A percentile compares a stretch with the other conserved stretches of the same genome.
phyloP scores from a whole-genome alignment of 92 coral and sea anemone genomes.

The Paragorgia papillata region DNA sequence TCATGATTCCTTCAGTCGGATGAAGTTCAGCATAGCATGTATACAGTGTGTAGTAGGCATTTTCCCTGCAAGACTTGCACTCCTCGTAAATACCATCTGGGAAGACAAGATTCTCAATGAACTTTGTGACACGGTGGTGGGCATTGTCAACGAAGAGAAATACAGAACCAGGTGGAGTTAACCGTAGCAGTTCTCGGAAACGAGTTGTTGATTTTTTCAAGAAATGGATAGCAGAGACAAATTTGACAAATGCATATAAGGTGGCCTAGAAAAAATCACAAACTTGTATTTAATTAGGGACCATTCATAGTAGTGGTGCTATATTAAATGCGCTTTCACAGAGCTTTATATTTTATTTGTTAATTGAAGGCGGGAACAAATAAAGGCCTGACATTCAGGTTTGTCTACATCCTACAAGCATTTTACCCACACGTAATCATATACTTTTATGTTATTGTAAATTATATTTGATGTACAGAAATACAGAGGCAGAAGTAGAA shows the following conservation, averaged over 20 bases:
- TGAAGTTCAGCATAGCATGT: slow-evolving; percentile 98
- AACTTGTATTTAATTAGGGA: not conserved
- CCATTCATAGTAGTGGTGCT: too few species aligned
- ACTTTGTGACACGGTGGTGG: slow-evolving; percentile 89
- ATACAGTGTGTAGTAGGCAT: slow-evolving; percentile 70
- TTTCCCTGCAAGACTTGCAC: slow-evolving; percentile 76
- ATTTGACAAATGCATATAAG: slow-evolving; percentile 84
- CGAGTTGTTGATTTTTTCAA: slow-evolving; percentile 83
- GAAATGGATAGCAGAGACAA: slow-evolving; percentile 95
- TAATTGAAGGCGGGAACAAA: too few species aligned
- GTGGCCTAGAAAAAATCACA: slow-evolving; percentile 65
- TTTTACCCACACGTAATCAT: too few species aligned
- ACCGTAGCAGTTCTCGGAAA: slow-evolving; percentile 68
- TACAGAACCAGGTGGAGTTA: slow-evolving; percentile 76
- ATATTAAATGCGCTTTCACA: too few species aligned
- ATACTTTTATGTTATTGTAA: too few species aligned
- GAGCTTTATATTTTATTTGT: too few species aligned
- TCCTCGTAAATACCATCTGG: slow-evolving; percentile 72
- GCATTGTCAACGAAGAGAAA: slow-evolving; percentile 98
- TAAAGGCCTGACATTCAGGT: too few species aligned
- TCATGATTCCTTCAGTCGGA: slow-evolving; percentile 72
- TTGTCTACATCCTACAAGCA: too few species aligned
- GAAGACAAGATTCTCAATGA: slow-evolving; percentile 90
- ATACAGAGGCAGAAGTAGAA: too few species aligned
- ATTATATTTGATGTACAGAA: too few species aligned